A percentile compares a stretch with the other conserved stretches of the same genome.
phyloP scores from a whole-genome alignment of 2,113 vertebrate species.

The crab-eating macaque (Macaca fascicularis) region T2T-MFA8v1.1 NC_088379.1:152824501-152825000 shows the following conservation, averaged over 20 bases:
- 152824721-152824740: background rate
- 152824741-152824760: background rate
- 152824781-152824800: background rate
- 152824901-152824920: background rate
- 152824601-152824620: background rate
- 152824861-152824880: background rate
- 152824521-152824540: slow-evolving; percentile 16
- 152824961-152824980: background rate
- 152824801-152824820: background rate
- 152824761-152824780: background rate
- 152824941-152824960: background rate
- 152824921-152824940: background rate
- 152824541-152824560: background rate
- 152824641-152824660: background rate
- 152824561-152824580: background rate
- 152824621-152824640: background rate
- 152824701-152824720: background rate
- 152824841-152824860: background rate
- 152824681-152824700: background rate
- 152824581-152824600: background rate
- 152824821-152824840: background rate
- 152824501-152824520: background rate
- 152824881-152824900: background rate
- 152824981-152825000: background rate
- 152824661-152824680: background rate